These are phyloP conservation scores for Prunella himalayana DNA, from an alignment of 2,113 vertebrate genomes.

Conservation along the genomic window DNA sequence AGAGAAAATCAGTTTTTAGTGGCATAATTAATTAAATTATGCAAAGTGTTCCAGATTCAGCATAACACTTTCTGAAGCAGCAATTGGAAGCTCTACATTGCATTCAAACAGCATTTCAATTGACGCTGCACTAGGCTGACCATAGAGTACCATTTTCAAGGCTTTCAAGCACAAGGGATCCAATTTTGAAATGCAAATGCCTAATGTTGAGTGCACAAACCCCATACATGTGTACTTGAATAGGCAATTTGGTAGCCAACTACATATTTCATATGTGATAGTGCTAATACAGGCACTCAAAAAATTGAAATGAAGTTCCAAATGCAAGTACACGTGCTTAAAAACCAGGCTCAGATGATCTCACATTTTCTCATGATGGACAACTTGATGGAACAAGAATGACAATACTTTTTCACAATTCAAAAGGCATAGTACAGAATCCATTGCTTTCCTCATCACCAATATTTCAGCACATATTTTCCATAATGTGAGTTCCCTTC, in stretches of 20 bases:
- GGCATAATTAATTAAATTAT: slow-evolving; percentile 65
- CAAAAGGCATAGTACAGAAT: not conserved
- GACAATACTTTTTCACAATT: not conserved
- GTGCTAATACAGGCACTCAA: not conserved
- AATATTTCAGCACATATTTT: not conserved
- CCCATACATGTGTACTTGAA: not conserved
- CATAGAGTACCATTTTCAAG: slow-evolving; percentile 24
- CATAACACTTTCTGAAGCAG: slow-evolving; percentile 40
- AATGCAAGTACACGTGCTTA: not conserved
- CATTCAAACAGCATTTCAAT: slow-evolving; percentile 49
- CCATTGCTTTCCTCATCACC: not conserved
- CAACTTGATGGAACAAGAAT: not conserved
- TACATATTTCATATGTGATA: not conserved
- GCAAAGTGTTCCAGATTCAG: slow-evolving; percentile 59
- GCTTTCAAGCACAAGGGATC: slow-evolving; percentile 44
- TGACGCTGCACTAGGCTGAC: not conserved
- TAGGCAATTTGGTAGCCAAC: slow-evolving; percentile 17
- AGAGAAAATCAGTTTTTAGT: slow-evolving; percentile 61
- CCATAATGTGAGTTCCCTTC: not conserved
- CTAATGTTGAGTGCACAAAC: slow-evolving; percentile 11
- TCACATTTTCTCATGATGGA: not conserved
- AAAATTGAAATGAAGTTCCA: not conserved
- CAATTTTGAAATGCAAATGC: slow-evolving; percentile 57
- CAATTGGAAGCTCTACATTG: slow-evolving; percentile 10
- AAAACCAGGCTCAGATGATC: not conserved